phyloP scores from a whole-genome alignment of 2,113 vertebrate species.

The Thermophis baileyi region DNA sequence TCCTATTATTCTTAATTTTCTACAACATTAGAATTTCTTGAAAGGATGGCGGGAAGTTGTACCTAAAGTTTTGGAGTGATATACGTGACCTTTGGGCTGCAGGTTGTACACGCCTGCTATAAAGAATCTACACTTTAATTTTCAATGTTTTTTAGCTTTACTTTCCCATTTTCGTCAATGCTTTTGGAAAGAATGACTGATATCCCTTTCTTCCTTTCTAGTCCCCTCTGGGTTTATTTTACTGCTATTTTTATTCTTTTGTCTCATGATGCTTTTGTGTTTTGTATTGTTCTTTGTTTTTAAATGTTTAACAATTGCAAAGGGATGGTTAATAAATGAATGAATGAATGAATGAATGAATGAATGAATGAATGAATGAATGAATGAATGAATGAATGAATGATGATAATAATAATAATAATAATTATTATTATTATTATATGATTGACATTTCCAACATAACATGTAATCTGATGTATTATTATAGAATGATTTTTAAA shows the following conservation, averaged over 20 bases:
- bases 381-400: too few species aligned
- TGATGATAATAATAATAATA: too few species aligned
- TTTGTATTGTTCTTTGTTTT: neutral
- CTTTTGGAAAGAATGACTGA: neutral
- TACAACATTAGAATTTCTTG: neutral
- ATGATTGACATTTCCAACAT: neutral
- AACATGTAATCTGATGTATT: rapidly evolving
- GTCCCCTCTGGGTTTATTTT: neutral
- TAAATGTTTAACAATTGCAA: neutral
- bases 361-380: too few species aligned
- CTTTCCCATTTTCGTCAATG: too few species aligned
- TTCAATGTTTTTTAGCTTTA: neutral
- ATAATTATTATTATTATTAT: neutral
- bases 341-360: too few species aligned
- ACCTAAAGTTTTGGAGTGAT: neutral
- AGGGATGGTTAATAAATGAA: too few species aligned
- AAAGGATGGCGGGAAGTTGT: neutral
- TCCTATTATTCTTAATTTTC: neutral
- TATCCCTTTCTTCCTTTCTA: neutral
- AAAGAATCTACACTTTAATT: neutral
- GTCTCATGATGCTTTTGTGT: neutral
- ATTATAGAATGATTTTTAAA: neutral
- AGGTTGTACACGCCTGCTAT: neutral
- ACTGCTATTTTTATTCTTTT: neutral
- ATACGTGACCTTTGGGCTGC: neutral